Evolutionary conservation across 1,140 invertebrate genomes (phyloP).

Genomic region (Uloborus diversus): DNA sequence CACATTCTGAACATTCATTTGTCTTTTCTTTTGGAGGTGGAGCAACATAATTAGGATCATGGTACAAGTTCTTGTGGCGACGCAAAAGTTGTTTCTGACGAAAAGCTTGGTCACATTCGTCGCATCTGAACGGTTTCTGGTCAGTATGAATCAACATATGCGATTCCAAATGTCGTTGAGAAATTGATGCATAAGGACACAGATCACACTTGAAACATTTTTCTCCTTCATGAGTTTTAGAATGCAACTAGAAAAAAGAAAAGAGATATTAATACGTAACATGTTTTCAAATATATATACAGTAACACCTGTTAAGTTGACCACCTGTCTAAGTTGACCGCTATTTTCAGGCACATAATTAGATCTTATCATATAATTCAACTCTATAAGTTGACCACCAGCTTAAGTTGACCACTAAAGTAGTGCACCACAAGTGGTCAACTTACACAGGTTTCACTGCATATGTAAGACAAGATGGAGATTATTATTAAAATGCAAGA

Average conservation of each 20-base stretch:
- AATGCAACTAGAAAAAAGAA: conserved; percentile 70
- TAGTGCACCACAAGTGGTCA: too few relatives aligned
- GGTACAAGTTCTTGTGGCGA: conserved; percentile 92
- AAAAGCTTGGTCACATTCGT: conserved; percentile 70
- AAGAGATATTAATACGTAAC: background rate
- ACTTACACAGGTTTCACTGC: too few relatives aligned
- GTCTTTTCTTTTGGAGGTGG: conserved; percentile 88
- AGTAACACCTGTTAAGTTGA: too few relatives aligned
- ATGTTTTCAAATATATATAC: too few relatives aligned
- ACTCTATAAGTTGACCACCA: too few relatives aligned
- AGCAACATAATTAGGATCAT: conserved; percentile 89
- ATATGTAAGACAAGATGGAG: too few relatives aligned
- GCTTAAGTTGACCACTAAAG: too few relatives aligned
- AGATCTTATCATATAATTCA: too few relatives aligned
- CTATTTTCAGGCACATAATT: too few relatives aligned
- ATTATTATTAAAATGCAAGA: too few relatives aligned
- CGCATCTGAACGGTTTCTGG: conserved; percentile 83
- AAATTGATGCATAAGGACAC: conserved; percentile 94
- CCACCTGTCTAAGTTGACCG: too few relatives aligned
- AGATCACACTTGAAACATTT: conserved; percentile 96
- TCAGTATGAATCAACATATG: conserved; percentile 97
- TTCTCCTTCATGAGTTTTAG: conserved; percentile 94
- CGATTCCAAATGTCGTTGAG: conserved; percentile 89
- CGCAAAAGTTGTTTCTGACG: conserved; percentile 91
- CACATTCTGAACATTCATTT: conserved; percentile 89